Evolutionary conservation across 2,888 invertebrate genomes (phyloP).

Genomic region (Epirrhoe alternata): DNA sequence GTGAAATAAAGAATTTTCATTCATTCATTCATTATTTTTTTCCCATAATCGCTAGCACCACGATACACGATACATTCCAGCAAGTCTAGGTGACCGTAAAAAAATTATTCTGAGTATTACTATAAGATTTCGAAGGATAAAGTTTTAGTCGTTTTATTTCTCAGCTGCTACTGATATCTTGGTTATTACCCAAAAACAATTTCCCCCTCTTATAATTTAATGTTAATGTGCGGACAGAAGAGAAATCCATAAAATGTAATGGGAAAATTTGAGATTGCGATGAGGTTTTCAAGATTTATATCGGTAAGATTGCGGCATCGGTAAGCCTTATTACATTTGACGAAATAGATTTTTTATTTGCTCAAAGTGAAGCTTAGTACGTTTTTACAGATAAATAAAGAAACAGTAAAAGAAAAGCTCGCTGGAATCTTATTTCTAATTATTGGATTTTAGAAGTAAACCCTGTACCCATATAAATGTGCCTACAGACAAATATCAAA

Average conservation of each 20-base stretch:
- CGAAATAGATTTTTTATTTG: constrained; percentile 47
- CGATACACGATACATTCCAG: neutral
- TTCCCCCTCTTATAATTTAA: constrained; percentile 79
- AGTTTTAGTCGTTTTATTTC: constrained; percentile 32
- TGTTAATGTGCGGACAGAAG: constrained; percentile 78
- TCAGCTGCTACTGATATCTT: constrained; percentile 34
- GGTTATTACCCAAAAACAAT: constrained; percentile 47
- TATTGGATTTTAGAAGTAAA: neutral
- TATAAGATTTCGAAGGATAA: neutral
- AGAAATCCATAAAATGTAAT: constrained; percentile 81
- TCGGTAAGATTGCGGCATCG: constrained; percentile 60
- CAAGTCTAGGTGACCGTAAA: neutral
- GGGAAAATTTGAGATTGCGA: constrained; percentile 73
- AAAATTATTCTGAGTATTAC: neutral
- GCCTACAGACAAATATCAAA: too few relatives aligned
- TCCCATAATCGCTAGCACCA: neutral
- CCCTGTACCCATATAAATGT: neutral
- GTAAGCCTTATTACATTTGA: constrained; percentile 51
- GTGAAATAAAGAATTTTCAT: too few relatives aligned
- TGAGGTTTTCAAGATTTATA: constrained; percentile 77
- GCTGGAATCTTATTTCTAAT: neutral
- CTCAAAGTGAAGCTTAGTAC: constrained; percentile 21
- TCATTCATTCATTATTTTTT: too few relatives aligned
- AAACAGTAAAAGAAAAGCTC: neutral
- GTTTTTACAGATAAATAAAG: neutral